Conservation (phyloP, 2,797 vertebrate species). For the Perodicticus potto region DNA sequence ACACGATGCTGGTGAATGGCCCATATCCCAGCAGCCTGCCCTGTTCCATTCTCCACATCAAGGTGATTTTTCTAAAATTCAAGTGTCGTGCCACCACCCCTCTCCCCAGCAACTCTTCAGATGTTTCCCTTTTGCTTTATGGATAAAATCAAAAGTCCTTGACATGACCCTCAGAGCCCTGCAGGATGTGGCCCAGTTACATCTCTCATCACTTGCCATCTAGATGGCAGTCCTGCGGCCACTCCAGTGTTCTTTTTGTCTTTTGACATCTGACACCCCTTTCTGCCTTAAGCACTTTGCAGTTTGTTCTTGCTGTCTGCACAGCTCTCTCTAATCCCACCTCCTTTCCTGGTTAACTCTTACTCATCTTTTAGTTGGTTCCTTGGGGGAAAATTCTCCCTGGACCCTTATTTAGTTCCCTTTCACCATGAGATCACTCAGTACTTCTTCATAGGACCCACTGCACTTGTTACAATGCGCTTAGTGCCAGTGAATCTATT, state of each 20-base stretch:
- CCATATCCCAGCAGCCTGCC: neutral
- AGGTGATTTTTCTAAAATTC: neutral
- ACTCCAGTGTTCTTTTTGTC: neutral
- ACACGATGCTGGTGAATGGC: neutral
- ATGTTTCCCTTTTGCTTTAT: neutral
- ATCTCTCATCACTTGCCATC: neutral
- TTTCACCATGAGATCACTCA: neutral
- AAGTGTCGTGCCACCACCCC: neutral
- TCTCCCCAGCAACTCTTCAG: neutral
- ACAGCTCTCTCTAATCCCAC: neutral
- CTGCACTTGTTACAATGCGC: neutral
- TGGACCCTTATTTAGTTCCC: neutral
- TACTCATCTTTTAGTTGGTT: neutral
- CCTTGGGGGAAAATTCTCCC: neutral
- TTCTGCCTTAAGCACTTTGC: slow-evolving; percentile 16
- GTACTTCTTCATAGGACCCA: neutral
- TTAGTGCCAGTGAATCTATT: neutral
- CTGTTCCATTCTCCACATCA: neutral
- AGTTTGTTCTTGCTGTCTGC: neutral
- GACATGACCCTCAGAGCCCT: neutral
- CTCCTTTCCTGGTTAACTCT: neutral
- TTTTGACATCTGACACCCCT: neutral
- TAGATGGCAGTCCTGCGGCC: neutral
- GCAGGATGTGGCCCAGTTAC: neutral
- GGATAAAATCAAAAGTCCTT: neutral